A percentile compares a stretch with the other conserved stretches of the same genome.
Conservation (phyloP, 2,888 invertebrate genomes). For the Zhengitettix transpicula region DNA sequence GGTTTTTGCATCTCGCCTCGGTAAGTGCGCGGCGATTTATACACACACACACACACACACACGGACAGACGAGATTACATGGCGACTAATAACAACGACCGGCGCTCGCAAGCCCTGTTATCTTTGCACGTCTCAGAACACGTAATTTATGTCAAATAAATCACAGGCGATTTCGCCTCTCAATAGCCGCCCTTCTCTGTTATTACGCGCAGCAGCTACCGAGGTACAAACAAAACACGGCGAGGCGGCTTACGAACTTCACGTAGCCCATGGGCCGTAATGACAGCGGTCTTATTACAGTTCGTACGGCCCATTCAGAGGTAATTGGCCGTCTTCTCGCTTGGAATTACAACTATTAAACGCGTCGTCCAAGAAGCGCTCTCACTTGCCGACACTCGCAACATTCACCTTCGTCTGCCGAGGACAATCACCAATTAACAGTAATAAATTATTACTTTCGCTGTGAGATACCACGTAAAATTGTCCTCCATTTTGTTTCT, state of each 20-base stretch:
- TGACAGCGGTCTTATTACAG: not conserved
- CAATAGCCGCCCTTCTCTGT: not conserved
- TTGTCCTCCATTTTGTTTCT: too few relatives aligned
- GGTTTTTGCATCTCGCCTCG: too few relatives aligned
- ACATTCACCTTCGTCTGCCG: too few relatives aligned
- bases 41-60: not conserved
- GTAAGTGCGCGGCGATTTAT: not conserved
- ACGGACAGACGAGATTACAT: not conserved
- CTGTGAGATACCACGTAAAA: too few relatives aligned
- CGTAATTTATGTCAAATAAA: slow-evolving; percentile 13
- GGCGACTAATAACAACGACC: slow-evolving; percentile 1
- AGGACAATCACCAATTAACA: too few relatives aligned
- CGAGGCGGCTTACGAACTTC: not conserved
- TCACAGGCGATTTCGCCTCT: slow-evolving; percentile 6
- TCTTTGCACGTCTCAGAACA: slow-evolving; percentile 5
- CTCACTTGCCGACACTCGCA: too few relatives aligned
- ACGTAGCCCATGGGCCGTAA: not conserved
- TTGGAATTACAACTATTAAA: not conserved
- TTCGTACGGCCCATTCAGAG: not conserved
- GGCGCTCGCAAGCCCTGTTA: not conserved
- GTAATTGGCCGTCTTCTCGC: not conserved
- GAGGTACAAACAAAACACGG: not conserved
- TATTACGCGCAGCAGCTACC: not conserved
- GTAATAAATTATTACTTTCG: too few relatives aligned
- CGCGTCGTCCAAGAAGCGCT: too few relatives aligned